A percentile compares a stretch with the other conserved stretches of the same genome.
Conservation (phyloP, 2,113 vertebrate genomes). For the Saimiri boliviensis region DNA sequence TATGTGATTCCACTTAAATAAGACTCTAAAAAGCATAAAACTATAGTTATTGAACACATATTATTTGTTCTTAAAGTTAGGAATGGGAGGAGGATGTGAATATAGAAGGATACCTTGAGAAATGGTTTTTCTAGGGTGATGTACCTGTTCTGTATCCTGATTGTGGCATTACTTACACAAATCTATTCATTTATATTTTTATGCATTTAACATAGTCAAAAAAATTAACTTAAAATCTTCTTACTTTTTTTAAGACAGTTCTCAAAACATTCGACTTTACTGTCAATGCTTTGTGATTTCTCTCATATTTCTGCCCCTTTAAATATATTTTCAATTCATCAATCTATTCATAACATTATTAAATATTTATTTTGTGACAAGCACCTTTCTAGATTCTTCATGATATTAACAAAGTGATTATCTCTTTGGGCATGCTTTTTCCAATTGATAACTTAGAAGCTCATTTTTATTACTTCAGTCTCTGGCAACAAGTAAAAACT, state of each 20-base stretch:
- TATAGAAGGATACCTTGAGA: neutral
- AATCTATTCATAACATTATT: neutral
- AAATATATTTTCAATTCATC: neutral
- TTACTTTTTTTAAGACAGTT: neutral
- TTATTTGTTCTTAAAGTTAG: neutral
- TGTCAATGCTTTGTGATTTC: neutral
- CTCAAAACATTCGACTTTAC: neutral
- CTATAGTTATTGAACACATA: neutral
- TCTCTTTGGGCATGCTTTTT: neutral
- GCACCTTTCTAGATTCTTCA: neutral
- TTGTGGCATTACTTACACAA: neutral
- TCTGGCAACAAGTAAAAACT: neutral
- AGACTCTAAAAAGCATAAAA: neutral
- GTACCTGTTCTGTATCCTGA: neutral
- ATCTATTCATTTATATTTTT: neutral
- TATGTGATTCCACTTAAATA: neutral
- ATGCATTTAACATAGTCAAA: neutral
- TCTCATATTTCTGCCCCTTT: neutral
- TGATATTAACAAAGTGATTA: neutral
- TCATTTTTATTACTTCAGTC: neutral
- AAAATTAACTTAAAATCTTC: neutral
- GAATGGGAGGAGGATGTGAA: fast-evolving
- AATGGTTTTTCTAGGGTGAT: neutral
- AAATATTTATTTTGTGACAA: neutral
- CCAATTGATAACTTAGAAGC: neutral